Base-by-base conservation (phyloP, 2,113 vertebrate genomes). In the Oxyruncus cristatus region DNA sequence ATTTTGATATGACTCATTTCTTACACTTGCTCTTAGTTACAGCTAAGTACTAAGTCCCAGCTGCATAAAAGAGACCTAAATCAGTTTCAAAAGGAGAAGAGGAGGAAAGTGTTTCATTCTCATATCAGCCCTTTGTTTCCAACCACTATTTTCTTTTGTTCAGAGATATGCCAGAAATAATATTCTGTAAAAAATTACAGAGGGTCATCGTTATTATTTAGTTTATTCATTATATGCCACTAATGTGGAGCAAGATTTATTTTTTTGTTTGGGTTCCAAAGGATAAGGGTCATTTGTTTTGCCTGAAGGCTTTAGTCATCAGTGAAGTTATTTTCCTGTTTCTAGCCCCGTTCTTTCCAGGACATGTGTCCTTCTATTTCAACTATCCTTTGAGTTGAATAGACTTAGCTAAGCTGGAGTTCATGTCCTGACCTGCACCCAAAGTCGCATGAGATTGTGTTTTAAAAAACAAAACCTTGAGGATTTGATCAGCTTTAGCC, bases 361-460 rank as follows among this genome's bases (percentile, higher is more conserved):
- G 88, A 89, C 85, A 22, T 37, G 42, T 73, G 37, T 68, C 52
- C 86, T 89, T 44, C 66, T 87, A 37, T 94, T 89, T 91, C 58
- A 95, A 79, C 85, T 81, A n/a, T 87, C 56, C 37, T 33, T 77
- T 86, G 30, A 86, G 80, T 58, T 92, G 91, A 81, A 91, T 18
- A 79, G 83, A 67, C 39, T 75, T 56, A 63, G 28, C 47, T 82
- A 46, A 63, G 9, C 61, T 93, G 47, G 44, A 94, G 73, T 81
- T 91, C 16, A 0, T 92, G 92, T 94, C 96, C 95, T 89, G 62
- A 96, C 62, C 73, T 94, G 88, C 83, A 93, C 92, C 49, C 83
- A 55, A 74, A 85, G 24, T 49, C 0, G 0, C 56, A 19, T 75
- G 77, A 92, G 76, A 75, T 4, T 78, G 16, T 37, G 15, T 84